Evolutionary conservation across 2,797 vertebrate genomes (phyloP), one percentile per base, ranked within the genome.

Genomic region (Manis pentadactyla): DNA sequence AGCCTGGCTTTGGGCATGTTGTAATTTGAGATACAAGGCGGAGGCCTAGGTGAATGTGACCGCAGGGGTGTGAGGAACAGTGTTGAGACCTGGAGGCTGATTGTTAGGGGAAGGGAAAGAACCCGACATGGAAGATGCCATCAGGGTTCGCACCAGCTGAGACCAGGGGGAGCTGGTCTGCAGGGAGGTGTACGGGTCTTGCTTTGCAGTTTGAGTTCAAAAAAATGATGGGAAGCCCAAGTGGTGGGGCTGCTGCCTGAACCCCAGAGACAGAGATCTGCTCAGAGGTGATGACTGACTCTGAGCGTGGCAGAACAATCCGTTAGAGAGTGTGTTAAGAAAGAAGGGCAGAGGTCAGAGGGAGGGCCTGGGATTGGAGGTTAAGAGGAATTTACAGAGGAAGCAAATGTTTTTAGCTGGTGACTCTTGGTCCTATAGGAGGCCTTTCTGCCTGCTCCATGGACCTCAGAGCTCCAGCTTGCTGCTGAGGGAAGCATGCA

Each of bases 211-310:
- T 37, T 53, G 8, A 71, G 12, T 81, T 69, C 57, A 57, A 51
- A 73, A 68, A 83, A 71, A 37, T 17, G 79, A 61, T 23, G 39
- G 84, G 84, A 66, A 90, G 27, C 53, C 29, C 55, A 57, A 55
- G 25, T n/a, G 7, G n/a, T 6, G 23, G 6, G 61, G 49, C 66
- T 68, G 1, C 66, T 64, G 19, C 46, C 59, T 66, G 21, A 61
- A 42, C 3, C 61, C 37, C 29, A 19, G 61, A 42, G 25, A 8
- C 4, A 42, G 55, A 53, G 46, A 68, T 57, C 27, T 59, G 3
- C 19, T 59, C 51, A 9, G 29, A 85, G 68, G n/a, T 31, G 57
- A 39, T 37, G 55, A 37, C 6, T 0, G 55, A 86, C 14, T 21
- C 25, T 10, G 39, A 31, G 6, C 2, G 2, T 27, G 69, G 31